phyloP scores from a whole-genome alignment of 2,888 invertebrate species.

The Drosophila nr. fundita region DNA sequence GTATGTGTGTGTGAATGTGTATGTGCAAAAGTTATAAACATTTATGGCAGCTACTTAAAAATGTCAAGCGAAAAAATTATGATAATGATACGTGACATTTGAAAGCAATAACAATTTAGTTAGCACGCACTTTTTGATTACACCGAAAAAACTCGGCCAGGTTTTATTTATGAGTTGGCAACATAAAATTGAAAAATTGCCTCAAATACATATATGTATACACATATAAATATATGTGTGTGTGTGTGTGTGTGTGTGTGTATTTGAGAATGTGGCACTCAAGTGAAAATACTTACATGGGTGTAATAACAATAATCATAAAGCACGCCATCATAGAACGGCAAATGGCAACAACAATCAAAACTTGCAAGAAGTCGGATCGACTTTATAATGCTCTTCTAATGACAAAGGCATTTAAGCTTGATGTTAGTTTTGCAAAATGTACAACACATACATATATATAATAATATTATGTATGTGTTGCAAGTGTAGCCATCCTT shows the following conservation, averaged over 20 bases:
- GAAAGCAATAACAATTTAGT: slow-evolving; percentile 81
- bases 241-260: neutral
- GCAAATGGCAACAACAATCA: slow-evolving; percentile 30
- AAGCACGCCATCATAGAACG: slow-evolving; percentile 46
- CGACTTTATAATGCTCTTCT: slow-evolving; percentile 18
- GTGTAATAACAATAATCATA: slow-evolving; percentile 72
- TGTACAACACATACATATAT: neutral
- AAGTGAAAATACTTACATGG: slow-evolving; percentile 50
- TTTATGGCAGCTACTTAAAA: slow-evolving; percentile 81
- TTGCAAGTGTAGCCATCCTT: neutral
- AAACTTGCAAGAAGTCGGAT: neutral
- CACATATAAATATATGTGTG: slow-evolving; percentile 1
- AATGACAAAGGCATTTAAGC: neutral
- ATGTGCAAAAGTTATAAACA: slow-evolving; percentile 74
- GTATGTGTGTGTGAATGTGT: slow-evolving; percentile 13
- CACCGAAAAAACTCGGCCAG: slow-evolving; percentile 40
- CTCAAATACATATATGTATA: slow-evolving; percentile 41
- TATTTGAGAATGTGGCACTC: slow-evolving; percentile 13
- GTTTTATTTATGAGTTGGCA: slow-evolving; percentile 68
- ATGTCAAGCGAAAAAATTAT: slow-evolving; percentile 79
- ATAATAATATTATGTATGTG: neutral
- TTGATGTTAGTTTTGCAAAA: neutral
- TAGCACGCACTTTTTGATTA: slow-evolving; percentile 79
- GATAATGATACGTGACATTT: slow-evolving; percentile 81
- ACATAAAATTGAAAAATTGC: slow-evolving; percentile 75